Percentiles rank a stretch among this genome's conserved stretches.
Evolutionary conservation across 2,888 invertebrate species (phyloP).

Genomic region (Coelinius sp.): DNA sequence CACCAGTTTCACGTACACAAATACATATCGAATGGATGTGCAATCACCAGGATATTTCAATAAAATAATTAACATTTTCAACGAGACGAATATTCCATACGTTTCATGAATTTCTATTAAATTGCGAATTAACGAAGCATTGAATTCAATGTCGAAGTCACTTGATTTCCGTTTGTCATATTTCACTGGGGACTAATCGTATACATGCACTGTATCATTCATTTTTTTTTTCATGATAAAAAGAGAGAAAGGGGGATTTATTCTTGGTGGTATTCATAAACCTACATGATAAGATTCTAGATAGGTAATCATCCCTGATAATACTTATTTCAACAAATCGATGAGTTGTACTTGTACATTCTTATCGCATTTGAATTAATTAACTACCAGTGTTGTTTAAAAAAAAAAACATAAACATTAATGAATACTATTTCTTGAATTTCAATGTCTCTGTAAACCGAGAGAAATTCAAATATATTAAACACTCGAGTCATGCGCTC

Average conservation of each 20-base stretch:
- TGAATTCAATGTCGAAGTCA: conserved; percentile 12
- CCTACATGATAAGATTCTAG: neutral
- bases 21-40: neutral
- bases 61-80: conserved; percentile 15
- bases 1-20: neutral
- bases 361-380: too few relatives aligned
- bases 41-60: neutral
- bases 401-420: too few relatives aligned
- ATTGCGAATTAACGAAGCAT: conserved; percentile 1
- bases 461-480: neutral
- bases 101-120: conserved; percentile 15
- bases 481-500: conserved; percentile 15
- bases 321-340: neutral
- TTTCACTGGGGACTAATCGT: neutral
- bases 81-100: neutral
- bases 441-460: neutral
- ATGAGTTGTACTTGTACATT: neutral
- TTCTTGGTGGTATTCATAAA: neutral
- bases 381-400: too few relatives aligned
- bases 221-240: neutral
- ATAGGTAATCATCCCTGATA: conserved; percentile 10
- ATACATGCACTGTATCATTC: neutral
- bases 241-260: neutral
- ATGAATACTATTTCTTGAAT: too few relatives aligned
- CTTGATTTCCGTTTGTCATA: neutral